Conservation (phyloP, 2,113 vertebrate species). For the Corythoichthys intestinalis region DNA sequence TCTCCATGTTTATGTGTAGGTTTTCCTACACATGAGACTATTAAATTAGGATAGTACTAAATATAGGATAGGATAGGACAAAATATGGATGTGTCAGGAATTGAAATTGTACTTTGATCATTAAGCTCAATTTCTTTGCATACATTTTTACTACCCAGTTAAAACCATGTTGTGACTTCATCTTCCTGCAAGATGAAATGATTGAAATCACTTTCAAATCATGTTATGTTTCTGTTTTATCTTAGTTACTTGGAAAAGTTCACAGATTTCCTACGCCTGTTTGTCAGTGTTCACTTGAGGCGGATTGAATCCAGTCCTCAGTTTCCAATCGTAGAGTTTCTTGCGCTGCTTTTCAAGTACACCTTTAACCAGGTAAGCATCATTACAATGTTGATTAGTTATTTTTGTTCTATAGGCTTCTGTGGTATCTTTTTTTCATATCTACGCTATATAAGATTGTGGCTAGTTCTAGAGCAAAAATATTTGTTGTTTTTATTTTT, state of each 20-base stretch:
- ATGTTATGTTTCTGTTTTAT: constrained; percentile 41
- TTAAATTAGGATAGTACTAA: too few species aligned
- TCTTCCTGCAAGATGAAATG: background rate
- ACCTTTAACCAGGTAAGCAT: constrained; percentile 95
- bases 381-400: background rate
- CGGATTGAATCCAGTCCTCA: constrained; percentile 94
- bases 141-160: background rate
- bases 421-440: background rate
- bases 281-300: constrained; percentile 93
- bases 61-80: background rate
- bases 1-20: background rate
- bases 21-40: too few species aligned
- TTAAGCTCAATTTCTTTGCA: background rate
- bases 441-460: background rate
- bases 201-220: constrained; percentile 1
- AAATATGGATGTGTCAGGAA: background rate
- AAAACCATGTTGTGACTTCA: background rate
- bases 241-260: constrained; percentile 97
- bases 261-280: constrained; percentile 94
- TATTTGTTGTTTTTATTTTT: constrained; percentile 1
- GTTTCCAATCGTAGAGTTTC: constrained; percentile 94
- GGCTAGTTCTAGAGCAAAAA: background rate
- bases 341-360: constrained; percentile 93
- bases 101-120: background rate
- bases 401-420: background rate